Evolutionary conservation across 2,113 vertebrate species (phyloP).

Genomic region (Muscicapa adusta): DNA sequence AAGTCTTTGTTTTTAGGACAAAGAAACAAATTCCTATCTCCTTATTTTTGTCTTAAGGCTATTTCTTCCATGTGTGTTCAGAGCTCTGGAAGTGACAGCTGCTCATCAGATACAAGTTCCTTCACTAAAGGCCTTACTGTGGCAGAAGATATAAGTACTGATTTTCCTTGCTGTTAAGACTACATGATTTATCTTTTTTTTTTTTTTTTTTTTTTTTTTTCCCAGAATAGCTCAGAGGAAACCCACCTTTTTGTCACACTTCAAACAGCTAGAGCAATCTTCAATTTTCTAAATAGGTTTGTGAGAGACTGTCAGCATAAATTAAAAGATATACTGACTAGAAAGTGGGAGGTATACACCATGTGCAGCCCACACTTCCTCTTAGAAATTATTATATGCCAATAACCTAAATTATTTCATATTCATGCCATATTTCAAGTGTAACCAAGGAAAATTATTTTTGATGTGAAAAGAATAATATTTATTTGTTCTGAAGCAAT

Average conservation of each 20-base stretch:
- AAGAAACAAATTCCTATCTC: not conserved
- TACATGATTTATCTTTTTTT: not conserved
- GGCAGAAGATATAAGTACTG: not conserved
- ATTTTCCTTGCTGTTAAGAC: not conserved
- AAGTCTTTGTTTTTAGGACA: not conserved
- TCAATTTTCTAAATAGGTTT: not conserved
- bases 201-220: not conserved
- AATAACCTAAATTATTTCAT: not conserved
- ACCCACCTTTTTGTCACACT: not conserved
- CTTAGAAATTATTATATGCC: not conserved
- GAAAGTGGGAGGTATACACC: not conserved
- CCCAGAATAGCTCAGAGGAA: not conserved
- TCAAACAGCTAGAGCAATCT: not conserved
- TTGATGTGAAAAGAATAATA: not conserved
- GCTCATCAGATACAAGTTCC: not conserved
- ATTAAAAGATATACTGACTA: not conserved
- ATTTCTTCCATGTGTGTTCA: not conserved
- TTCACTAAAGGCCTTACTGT: not conserved
- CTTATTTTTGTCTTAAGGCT: not conserved
- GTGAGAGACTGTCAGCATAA: not conserved
- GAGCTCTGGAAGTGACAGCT: not conserved
- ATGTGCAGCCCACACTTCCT: not conserved
- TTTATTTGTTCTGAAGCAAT: not conserved
- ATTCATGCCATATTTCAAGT: not conserved
- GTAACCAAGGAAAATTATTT: not conserved